Conservation (phyloP, 92 coral and sea anemone genomes). For the Umimayanthus kanabou region DNA sequence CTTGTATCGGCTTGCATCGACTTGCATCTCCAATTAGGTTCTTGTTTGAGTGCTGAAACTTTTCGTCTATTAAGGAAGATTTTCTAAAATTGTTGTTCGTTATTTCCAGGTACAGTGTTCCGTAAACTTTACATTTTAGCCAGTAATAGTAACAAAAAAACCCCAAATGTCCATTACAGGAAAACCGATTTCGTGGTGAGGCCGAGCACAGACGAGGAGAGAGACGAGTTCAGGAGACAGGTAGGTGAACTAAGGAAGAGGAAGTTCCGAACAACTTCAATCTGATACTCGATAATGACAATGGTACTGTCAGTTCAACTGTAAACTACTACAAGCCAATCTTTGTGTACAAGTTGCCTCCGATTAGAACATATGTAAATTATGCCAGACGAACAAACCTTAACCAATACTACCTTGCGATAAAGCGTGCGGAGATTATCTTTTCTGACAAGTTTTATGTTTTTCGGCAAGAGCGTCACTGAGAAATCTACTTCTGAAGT, state of each 20-base stretch:
- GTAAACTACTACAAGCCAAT: too few relatives aligned
- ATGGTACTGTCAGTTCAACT: too few relatives aligned
- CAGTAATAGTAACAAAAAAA: neutral
- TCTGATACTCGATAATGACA: too few relatives aligned
- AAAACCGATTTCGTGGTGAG: constrained; percentile 89
- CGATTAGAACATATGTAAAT: too few relatives aligned
- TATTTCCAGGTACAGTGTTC: neutral
- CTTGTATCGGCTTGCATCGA: neutral
- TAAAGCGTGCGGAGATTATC: too few relatives aligned
- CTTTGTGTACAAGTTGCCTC: too few relatives aligned
- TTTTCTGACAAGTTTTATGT: too few relatives aligned
- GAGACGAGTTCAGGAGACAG: constrained; percentile 75
- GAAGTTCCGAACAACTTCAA: too few relatives aligned
- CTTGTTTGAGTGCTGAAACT: neutral
- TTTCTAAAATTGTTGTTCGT: neutral
- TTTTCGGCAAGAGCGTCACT: too few relatives aligned
- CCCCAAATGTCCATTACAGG: constrained; percentile 39
- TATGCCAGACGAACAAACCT: too few relatives aligned
- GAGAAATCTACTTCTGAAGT: too few relatives aligned
- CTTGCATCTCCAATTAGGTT: neutral
- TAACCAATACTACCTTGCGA: too few relatives aligned
- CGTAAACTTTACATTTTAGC: neutral
- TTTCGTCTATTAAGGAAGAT: neutral
- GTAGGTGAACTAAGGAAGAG: constrained; percentile 38
- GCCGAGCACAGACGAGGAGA: constrained; percentile 89